Evolutionary conservation across 2,797 vertebrate species (phyloP), one percentile per base, ranked within the genome.

Genomic region (Xyrichtys novacula): DNA sequence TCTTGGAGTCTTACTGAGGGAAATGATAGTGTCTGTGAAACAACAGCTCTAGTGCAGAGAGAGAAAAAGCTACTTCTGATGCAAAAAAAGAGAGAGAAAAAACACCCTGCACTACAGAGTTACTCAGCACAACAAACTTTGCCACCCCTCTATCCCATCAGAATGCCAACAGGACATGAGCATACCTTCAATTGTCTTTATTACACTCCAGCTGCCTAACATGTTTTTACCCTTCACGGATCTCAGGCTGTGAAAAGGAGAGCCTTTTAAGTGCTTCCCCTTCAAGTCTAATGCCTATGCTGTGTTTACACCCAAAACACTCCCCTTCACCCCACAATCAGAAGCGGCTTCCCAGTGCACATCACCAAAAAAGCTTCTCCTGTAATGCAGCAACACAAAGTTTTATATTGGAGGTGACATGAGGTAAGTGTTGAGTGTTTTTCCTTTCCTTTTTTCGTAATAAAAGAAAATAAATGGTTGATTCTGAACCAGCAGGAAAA

Each of bases 191-290:
- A 71, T 74, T 85, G 80, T 85, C 78, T 84, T 76, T 85, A 84
- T 83, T 78, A 74, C 79, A 85, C 84, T 78, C 71, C 55, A 69
- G 58, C 78, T 80, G 67, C 68, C 78, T 57, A 68, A 76, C 73
- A 61, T 69, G 68, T 78, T 75, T 87, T 86, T 89, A 84, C 78
- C 87, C 87, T 91, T 88, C 90, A 91, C 58, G 54, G 74, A 76
- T 86, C 71, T 76, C 57, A 67, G 70, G 59, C 53, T 71, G 65
- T 66, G 63, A 82, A 69, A 39, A 66, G 55, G 19, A 81, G 59
- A 83, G 53, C 34, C 54, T 82, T 87, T 85, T 83, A 90, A 90
- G 84, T 79, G 87, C 85, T 69, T 74, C 76, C 52, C 81, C 76
- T 81, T 78, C 85, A 80, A 79, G 63, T 63, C 56, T 46, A 71